These are phyloP conservation scores for Heliconius hermathena DNA, from an alignment of 1,140 invertebrate genomes.

Conservation along the genomic window DNA sequence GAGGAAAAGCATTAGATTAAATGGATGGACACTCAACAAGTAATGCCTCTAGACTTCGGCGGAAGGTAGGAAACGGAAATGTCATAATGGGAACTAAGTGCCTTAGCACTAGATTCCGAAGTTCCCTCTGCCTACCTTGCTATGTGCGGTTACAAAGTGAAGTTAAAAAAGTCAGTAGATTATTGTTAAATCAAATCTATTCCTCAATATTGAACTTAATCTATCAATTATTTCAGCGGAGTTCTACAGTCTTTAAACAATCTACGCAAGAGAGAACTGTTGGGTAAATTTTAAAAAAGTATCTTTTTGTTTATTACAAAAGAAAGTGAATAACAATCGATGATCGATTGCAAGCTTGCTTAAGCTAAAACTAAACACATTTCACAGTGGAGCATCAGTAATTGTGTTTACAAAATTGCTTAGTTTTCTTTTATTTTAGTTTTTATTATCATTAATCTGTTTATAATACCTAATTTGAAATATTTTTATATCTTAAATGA, in stretches of 20 bases:
- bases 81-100: too few relatives aligned
- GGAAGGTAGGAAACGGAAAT: too few relatives aligned
- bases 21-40: too few relatives aligned
- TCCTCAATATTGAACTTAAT: background rate
- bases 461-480: background rate
- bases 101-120: too few relatives aligned
- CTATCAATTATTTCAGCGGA: background rate
- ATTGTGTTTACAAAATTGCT: background rate
- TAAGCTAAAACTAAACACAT: background rate
- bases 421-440: background rate
- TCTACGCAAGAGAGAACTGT: background rate
- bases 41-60: too few relatives aligned
- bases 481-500: too few relatives aligned
- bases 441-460: background rate
- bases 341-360: conserved; percentile 7
- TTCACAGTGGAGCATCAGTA: conserved; percentile 3
- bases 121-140: too few relatives aligned
- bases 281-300: background rate
- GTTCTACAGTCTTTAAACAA: background rate
- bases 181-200: background rate
- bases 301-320: conserved; percentile 7
- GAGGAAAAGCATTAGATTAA: too few relatives aligned
- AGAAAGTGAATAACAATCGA: conserved; percentile 5
- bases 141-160: too few relatives aligned
- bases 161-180: too few relatives aligned